phyloP scores from a whole-genome alignment of 2,888 invertebrate genomes.

The Aleiodes leptofemur region DNA sequence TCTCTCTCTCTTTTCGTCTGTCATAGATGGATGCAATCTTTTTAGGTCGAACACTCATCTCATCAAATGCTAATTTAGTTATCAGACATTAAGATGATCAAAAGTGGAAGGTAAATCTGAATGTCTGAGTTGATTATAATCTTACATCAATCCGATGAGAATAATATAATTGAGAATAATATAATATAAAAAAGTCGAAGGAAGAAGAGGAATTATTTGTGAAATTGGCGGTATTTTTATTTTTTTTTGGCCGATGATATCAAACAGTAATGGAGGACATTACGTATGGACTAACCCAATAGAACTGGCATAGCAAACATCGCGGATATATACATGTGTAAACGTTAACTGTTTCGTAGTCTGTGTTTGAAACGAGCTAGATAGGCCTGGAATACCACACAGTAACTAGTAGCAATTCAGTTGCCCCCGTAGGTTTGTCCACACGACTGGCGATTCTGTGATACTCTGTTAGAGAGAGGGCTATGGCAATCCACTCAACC shows the following conservation, averaged over 20 bases:
- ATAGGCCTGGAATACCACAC: slow-evolving; percentile 46
- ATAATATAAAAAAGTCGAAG: neutral
- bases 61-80: slow-evolving; percentile 16
- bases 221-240: neutral
- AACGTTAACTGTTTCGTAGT: slow-evolving; percentile 51
- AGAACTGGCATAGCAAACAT: slow-evolving; percentile 66
- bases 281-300: slow-evolving; percentile 63
- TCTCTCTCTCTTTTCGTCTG: neutral
- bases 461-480: slow-evolving; percentile 31
- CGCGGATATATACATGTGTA: slow-evolving; percentile 57
- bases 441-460: slow-evolving; percentile 36
- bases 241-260: neutral
- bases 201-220: neutral
- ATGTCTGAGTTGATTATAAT: slow-evolving; percentile 45
- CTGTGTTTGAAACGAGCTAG: slow-evolving; percentile 35
- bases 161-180: too few species aligned
- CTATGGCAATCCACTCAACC: slow-evolving; percentile 58
- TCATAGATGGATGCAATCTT: slow-evolving; percentile 15
- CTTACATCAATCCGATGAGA: too few species aligned
- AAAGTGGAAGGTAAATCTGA: slow-evolving; percentile 29
- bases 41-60: slow-evolving; percentile 31
- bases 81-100: slow-evolving; percentile 41
- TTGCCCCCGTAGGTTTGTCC: slow-evolving; percentile 29
- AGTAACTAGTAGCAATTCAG: slow-evolving; percentile 15
- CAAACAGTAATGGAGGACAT: slow-evolving; percentile 45